Conservation (phyloP, 2,113 vertebrate genomes). For the Trichomycterus rosablanca region DNA sequence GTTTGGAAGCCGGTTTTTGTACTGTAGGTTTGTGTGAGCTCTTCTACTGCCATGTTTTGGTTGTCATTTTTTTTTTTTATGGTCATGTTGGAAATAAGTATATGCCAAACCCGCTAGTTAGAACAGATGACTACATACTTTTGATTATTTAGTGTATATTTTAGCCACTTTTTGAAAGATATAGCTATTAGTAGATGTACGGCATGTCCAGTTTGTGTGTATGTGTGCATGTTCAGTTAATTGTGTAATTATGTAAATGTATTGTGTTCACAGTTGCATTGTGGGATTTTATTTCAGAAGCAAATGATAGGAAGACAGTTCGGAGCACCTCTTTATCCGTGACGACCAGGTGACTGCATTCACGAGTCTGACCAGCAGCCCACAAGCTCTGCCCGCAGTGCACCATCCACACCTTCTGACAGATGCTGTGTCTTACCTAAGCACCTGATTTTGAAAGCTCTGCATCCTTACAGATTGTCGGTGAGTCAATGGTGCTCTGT, state of each 20-base stretch:
- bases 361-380: neutral
- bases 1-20: too few species aligned
- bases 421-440: too few species aligned
- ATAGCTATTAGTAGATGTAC: too few species aligned
- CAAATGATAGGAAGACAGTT: slow-evolving; percentile 42
- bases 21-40: too few species aligned
- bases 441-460: neutral
- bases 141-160: too few species aligned
- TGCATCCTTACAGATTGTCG: neutral
- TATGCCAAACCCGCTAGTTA: too few species aligned
- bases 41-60: too few species aligned
- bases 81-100: too few species aligned
- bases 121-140: too few species aligned
- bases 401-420: neutral
- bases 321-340: slow-evolving; percentile 26
- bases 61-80: too few species aligned
- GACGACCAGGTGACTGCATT: slow-evolving; percentile 25
- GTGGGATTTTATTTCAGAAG: slow-evolving; percentile 32
- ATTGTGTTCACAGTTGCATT: slow-evolving; percentile 22
- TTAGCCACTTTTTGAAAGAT: too few species aligned
- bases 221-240: slow-evolving; percentile 50
- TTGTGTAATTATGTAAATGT: slow-evolving; percentile 12
- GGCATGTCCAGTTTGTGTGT: too few species aligned
- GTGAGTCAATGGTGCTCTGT: slow-evolving; percentile 5
- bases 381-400: neutral